Conservation (phyloP, 2,113 vertebrate genomes). For the Ifrita kowaldi region DNA sequence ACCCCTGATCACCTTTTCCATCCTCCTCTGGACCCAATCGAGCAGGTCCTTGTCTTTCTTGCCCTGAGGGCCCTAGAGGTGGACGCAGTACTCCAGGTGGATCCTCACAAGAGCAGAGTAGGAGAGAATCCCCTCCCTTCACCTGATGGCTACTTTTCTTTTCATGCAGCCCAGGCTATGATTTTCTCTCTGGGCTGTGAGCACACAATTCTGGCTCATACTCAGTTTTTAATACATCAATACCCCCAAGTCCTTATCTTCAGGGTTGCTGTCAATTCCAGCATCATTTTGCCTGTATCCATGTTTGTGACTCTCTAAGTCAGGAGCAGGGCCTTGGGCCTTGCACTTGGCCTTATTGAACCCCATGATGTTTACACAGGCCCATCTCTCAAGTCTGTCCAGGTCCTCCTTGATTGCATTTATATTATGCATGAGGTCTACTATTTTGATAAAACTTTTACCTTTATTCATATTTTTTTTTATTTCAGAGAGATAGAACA, state of each 20-base stretch:
- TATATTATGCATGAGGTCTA: background rate
- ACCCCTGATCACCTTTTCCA: rapidly evolving
- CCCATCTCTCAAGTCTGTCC: background rate
- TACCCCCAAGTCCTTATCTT: background rate
- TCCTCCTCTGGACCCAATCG: rapidly evolving
- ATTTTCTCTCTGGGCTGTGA: background rate
- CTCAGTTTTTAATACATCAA: background rate
- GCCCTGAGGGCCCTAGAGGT: background rate
- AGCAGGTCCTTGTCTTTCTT: background rate
- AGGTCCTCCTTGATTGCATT: background rate
- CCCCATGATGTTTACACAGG: rapidly evolving
- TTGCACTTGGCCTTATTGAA: background rate
- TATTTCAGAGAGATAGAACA: background rate
- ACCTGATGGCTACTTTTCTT: background rate
- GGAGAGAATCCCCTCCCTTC: background rate
- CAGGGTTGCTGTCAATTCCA: background rate
- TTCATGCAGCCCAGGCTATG: background rate
- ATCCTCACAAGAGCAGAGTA: background rate
- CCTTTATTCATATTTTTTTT: background rate
- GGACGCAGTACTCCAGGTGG: background rate
- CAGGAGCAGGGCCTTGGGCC: background rate
- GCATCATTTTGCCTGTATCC: background rate
- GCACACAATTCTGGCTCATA: rapidly evolving
- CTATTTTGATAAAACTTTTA: background rate
- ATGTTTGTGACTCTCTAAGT: background rate